Evolutionary conservation across 1,140 invertebrate species (phyloP).

Genomic region (Ceratosolen fusciceps): DNA sequence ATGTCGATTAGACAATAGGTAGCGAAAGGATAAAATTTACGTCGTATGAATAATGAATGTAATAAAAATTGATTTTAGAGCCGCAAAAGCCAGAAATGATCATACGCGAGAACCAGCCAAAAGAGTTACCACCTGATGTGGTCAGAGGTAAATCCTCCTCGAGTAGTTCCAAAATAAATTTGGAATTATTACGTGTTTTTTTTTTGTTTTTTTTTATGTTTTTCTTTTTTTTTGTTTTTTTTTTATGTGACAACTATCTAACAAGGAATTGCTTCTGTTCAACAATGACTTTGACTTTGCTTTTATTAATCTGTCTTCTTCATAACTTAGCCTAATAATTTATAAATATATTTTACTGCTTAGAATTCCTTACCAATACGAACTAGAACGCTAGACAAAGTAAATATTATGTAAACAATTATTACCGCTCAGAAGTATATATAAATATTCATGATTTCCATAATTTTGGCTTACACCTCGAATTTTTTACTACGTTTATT

Average conservation of each 20-base stretch:
- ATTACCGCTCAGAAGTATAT: too few relatives aligned
- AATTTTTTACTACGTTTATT: too few relatives aligned
- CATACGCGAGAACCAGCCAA: conserved; percentile 90
- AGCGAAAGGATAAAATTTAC: too few relatives aligned
- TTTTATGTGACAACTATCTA: not conserved
- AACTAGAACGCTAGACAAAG: too few relatives aligned
- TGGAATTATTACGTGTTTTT: too few relatives aligned
- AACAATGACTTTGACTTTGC: not conserved
- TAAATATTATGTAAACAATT: too few relatives aligned
- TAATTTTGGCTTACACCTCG: too few relatives aligned
- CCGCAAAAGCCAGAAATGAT: conserved; percentile 88
- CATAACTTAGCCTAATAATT: not conserved
- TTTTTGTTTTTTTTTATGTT: conserved; percentile 16
- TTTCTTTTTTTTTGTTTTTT: not conserved
- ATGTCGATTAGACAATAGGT: too few relatives aligned
- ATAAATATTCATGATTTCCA: too few relatives aligned
- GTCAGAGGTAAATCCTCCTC: conserved; percentile 80
- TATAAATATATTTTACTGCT: too few relatives aligned
- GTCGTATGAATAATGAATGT: not conserved
- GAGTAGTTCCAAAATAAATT: conserved; percentile 46
- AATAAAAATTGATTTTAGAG: conserved; percentile 67
- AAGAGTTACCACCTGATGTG: conserved; percentile 90
- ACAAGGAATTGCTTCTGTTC: conserved; percentile 7
- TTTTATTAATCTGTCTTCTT: too few relatives aligned
- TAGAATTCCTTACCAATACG: too few relatives aligned